These are phyloP conservation scores for Bradypodion pumilum DNA, from an alignment of 2,797 vertebrate genomes.

Conservation along the genomic window DNA sequence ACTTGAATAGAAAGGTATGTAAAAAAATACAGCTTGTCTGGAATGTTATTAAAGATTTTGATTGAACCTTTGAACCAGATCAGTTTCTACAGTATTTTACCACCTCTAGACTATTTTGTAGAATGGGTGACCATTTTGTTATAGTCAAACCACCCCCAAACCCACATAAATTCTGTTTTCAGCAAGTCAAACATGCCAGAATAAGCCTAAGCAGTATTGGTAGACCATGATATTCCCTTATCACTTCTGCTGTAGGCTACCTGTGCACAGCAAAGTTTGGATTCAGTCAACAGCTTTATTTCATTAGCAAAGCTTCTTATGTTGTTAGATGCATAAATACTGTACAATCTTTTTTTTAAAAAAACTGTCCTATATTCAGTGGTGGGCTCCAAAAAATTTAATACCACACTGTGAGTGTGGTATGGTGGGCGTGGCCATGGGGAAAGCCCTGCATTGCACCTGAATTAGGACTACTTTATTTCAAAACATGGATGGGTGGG, in stretches of 20 bases:
- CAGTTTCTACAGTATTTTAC: not conserved
- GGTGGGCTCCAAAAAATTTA: no score
- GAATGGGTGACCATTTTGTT: not conserved
- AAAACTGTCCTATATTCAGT: not conserved
- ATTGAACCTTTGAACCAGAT: not conserved
- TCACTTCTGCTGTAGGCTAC: no score
- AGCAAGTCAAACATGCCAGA: not conserved
- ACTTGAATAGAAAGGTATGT: not conserved
- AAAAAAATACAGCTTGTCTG: not conserved
- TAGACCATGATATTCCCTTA: no score
- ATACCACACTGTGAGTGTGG: no score
- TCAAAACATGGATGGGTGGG: no score
- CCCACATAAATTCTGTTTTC: not conserved
- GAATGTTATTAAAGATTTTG: not conserved
- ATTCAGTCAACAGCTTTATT: not conserved
- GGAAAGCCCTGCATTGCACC: no score
- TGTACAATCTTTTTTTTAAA: not conserved
- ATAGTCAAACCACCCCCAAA: not conserved
- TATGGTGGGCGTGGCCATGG: no score
- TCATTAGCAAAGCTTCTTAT: not conserved
- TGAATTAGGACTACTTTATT: no score
- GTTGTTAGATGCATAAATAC: no score
- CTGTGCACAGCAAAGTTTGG: not conserved
- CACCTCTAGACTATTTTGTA: not conserved
- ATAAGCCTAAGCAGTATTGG: no score